Conservation (phyloP, 2,888 invertebrate genomes). For the Diadegma fenestrale region DNA sequence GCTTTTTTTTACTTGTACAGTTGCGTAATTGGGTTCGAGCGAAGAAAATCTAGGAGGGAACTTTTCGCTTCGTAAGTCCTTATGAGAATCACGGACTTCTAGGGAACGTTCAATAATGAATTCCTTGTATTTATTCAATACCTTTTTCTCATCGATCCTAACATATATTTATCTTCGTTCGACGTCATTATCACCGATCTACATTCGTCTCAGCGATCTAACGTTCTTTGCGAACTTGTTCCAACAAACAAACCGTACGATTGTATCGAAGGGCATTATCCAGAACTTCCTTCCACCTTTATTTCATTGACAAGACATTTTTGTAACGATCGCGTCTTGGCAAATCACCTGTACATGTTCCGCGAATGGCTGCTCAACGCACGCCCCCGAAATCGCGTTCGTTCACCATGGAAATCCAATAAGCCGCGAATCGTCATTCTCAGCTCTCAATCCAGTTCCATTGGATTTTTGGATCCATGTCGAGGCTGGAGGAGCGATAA, state of each 20-base stretch:
- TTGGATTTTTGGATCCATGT: constrained; percentile 16
- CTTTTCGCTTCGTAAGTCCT: constrained; percentile 8
- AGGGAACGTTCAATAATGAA: constrained; percentile 12
- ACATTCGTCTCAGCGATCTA: constrained; percentile 17
- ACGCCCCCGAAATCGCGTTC: too few relatives aligned
- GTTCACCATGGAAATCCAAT: neutral
- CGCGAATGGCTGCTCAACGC: neutral
- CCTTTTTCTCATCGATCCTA: constrained; percentile 20
- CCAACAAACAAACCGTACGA: neutral
- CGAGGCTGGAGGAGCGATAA: neutral
- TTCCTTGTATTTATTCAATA: constrained; percentile 48
- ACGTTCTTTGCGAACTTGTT: neutral
- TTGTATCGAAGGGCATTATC: constrained; percentile 28
- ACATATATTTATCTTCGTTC: constrained; percentile 20
- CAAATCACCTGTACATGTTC: neutral
- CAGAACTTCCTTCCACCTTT: neutral
- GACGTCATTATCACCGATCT: neutral
- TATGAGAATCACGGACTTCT: constrained; percentile 7
- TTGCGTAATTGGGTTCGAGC: constrained; percentile 25
- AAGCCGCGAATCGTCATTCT: neutral
- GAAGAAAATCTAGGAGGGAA: constrained; percentile 2
- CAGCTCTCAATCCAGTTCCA: constrained; percentile 13
- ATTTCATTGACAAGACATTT: neutral
- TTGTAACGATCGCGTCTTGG: neutral
- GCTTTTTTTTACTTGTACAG: constrained; percentile 45